Percentiles rank a stretch among this genome's conserved stretches.
Evolutionary conservation across 2,797 vertebrate species (phyloP).

Genomic region (Peromyscus attwateri): DNA sequence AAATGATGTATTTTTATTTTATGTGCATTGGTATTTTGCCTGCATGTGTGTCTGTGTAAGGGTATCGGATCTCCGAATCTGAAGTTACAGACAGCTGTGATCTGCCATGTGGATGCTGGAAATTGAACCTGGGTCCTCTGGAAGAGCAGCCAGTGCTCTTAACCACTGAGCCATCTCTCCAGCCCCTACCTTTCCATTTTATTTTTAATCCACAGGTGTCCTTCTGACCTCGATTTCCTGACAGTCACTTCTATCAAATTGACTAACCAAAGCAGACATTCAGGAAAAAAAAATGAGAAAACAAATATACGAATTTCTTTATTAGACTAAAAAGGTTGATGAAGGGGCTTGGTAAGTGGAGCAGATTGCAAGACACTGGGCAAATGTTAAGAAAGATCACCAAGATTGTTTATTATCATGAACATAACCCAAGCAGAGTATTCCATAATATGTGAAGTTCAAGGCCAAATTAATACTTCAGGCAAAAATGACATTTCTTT

Average conservation of each 20-base stretch:
- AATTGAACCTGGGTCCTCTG: no score
- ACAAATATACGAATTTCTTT: background rate
- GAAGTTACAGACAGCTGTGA: no score
- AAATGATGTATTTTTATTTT: no score
- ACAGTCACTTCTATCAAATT: conserved; percentile 34
- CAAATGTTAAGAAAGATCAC: background rate
- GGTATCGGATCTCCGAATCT: no score
- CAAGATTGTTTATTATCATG: background rate
- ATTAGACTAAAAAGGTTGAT: background rate
- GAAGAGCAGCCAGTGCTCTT: no score
- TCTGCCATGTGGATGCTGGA: no score
- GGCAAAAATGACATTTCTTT: conserved; percentile 50
- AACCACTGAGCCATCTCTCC: no score
- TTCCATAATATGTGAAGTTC: conserved; percentile 9
- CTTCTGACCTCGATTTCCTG: background rate
- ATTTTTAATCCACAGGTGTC: background rate
- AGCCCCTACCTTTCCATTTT: background rate
- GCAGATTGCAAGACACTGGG: background rate
- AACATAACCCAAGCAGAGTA: conserved; percentile 26
- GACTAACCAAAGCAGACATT: conserved; percentile 15
- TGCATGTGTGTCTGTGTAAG: no score
- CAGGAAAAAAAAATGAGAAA: background rate
- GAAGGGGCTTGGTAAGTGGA: background rate
- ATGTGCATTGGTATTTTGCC: no score
- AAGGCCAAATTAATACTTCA: conserved; percentile 56